A percentile compares a stretch with the other conserved stretches of the same genome.
Evolutionary conservation across 2,113 vertebrate species (phyloP).

Genomic region (Spheniscus mendiculus): DNA sequence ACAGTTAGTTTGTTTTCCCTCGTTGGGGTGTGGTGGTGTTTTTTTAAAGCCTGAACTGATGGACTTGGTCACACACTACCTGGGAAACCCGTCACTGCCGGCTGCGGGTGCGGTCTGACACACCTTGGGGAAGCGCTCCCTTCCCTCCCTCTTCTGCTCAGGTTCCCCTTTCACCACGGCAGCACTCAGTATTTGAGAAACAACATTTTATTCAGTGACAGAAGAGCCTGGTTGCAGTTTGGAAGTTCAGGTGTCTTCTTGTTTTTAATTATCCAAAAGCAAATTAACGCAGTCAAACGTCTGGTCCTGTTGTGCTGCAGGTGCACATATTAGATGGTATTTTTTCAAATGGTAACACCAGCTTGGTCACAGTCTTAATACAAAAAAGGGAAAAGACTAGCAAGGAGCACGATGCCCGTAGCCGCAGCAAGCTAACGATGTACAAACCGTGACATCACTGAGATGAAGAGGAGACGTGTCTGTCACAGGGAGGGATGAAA

Average conservation of each 20-base stretch:
- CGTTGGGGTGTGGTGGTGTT: not conserved
- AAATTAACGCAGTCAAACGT: not conserved
- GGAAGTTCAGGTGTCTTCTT: not conserved
- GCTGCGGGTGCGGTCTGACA: fast-evolving
- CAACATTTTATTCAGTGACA: not conserved
- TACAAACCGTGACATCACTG: not conserved
- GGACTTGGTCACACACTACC: not conserved
- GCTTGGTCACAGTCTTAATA: not conserved
- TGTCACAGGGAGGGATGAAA: not conserved
- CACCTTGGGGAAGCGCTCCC: no score
- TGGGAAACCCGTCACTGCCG: fast-evolving
- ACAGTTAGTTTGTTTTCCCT: not conserved
- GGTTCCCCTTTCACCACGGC: not conserved
- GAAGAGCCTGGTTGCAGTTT: not conserved
- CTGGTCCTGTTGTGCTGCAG: not conserved
- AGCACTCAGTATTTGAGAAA: not conserved
- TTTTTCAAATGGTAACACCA: not conserved
- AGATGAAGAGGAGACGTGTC: not conserved
- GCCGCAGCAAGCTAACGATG: not conserved
- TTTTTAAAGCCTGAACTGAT: not conserved
- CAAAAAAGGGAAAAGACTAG: not conserved
- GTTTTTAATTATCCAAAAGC: not conserved
- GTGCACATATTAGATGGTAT: not conserved
- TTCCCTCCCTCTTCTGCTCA: no score
- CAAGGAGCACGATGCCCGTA: not conserved